Base-by-base conservation (phyloP, 2,113 vertebrate genomes). In the Haemorhous mexicanus region DNA sequence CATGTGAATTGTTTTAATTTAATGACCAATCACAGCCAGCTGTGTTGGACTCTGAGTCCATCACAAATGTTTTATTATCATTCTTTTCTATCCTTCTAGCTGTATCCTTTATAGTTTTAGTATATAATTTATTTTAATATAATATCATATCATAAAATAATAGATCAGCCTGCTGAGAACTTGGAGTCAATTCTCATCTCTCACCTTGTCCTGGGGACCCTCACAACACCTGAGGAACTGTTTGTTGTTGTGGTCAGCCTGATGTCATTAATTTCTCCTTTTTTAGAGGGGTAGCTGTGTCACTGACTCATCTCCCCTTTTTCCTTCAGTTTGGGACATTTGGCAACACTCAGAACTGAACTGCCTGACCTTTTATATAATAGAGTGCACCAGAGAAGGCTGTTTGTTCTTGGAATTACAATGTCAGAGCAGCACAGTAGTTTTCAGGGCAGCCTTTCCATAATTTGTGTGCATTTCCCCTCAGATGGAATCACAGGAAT, bases 401-500 rank as follows among this genome's bases (percentile, higher is more conserved):
- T 78, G 74, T 41, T 92, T 49, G 43, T 63, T 88, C 52, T 59
- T 63, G 62, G 47, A 59, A 77, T 88, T 81, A 26, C 26, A 15
- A 2, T 23, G 75, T 18, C 7, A 1, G 11, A 80, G 68, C 4
- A 24, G 11, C 47, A 6, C 15, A 0, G 39, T 10, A 23, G 35
- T 78, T 64, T 43, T 32, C 33, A 35, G 61, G 77, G 64, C 44
- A 64, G n/a, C 18, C 6, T 82, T 92, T 63, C 37, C 5, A 3
- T 41, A 27, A 78, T 47, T 61, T 6, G 33, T 56, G n/a, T 86
- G 68, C 30, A 41, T 91, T 85, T 59, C 44, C 90, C 7, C 13
- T 7, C 3, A 2, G 50, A 2, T 50, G 53, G 53, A 28, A 9
- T 37, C 9, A 0, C n/a, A 18, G 44, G 32, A 32, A 5, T 5